Base-by-base conservation (phyloP, 2,888 invertebrate species). In the Euspilapteryx auroguttella region DNA sequence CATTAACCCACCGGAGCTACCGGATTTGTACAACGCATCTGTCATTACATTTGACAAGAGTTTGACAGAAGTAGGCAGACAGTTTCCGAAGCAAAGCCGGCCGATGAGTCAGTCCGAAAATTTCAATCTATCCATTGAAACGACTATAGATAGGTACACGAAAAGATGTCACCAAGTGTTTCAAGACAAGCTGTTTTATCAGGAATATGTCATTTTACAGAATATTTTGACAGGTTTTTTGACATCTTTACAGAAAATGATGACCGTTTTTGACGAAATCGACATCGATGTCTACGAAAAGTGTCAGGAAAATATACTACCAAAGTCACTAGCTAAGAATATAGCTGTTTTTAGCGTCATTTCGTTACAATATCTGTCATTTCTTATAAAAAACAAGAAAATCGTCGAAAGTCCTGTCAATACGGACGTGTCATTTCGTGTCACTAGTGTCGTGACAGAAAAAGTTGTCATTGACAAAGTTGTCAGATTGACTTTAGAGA, bases 101-200 rank as follows among this genome's bases (percentile, higher is more conserved):
- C 77, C 77, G 9, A 39, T 76, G 20, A 76, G 76, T 34, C 76
- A 77, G 38, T 73, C 76, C 0, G 77, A 77, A 30, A 73, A 64
- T 35, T 73, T 71, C 27, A 64, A 47, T 36, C 37, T 75, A 14
- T 66, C 57, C 9, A 41, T 56, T 0, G 69, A 75, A 42, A 65
- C 68, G 5, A 73, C 75, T 0, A 59, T 77, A 29, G 77, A 77
- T 10, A 55, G 71, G 31, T 77, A 77, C 13, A 76, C 77, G 0
- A 44, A 64, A 7, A 46, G 75, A 14, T 77, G 77, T 17, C 76
- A 75, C 25, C 69, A 75, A 49, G 73, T 77, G 0, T 77, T 77
- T 15, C 66, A 71, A 51, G 77, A 77, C 15, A 75, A 73, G 39
- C 34, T 69, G 2, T 77, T 77, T 35, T 68, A 73, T 33, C 63